These are phyloP conservation scores for Nasonia giraulti DNA, from an alignment of 1,140 invertebrate genomes.

Conservation along the genomic window DNA sequence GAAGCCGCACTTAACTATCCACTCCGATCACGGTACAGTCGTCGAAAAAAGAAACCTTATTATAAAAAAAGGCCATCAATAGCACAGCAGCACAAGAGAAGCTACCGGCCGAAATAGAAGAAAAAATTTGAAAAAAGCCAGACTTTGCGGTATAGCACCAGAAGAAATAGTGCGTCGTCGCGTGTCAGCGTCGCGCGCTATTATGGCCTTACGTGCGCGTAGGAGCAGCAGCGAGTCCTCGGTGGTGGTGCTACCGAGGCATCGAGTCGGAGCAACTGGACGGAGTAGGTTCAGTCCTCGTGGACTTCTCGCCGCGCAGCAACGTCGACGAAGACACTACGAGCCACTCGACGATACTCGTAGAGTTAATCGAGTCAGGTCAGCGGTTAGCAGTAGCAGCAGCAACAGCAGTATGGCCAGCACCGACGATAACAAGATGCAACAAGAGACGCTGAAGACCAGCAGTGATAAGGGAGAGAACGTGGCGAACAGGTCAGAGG, in stretches of 20 bases:
- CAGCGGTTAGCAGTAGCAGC: background rate
- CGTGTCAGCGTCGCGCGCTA: background rate
- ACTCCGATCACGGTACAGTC: background rate
- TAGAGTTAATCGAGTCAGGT: background rate
- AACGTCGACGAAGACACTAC: conserved; percentile 20
- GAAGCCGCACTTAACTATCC: background rate
- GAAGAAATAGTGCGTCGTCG: background rate
- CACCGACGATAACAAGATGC: background rate
- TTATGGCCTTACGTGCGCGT: conserved; percentile 29
- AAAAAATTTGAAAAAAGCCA: background rate
- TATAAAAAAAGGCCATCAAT: background rate
- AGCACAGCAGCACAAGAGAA: background rate
- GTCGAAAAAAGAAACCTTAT: background rate
- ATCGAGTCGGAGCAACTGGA: background rate
- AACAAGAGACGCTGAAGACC: background rate
- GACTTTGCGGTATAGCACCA: background rate
- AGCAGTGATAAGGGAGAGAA: background rate
- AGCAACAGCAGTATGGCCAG: background rate
- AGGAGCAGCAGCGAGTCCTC: conserved; percentile 4
- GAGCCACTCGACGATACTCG: background rate
- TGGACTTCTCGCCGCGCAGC: conserved; percentile 22
- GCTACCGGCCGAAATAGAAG: background rate
- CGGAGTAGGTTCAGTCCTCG: conserved; percentile 22
- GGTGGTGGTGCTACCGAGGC: conserved; percentile 23
- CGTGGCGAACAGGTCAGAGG: background rate